Evolutionary conservation across 2,888 invertebrate species (phyloP), one percentile per base, ranked within the genome.

Genomic region (Laspeyria flexula): DNA sequence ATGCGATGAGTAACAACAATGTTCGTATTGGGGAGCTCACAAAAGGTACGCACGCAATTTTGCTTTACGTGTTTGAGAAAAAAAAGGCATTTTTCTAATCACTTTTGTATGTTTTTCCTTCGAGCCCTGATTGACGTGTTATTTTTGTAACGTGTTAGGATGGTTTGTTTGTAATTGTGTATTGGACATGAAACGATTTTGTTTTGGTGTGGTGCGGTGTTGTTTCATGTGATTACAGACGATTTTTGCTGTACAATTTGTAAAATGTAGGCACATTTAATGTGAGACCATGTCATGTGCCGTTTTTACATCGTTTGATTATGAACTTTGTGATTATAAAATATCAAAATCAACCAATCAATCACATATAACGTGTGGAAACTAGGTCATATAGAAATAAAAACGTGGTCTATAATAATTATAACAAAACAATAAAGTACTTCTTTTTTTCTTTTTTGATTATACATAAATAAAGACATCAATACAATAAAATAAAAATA

Each of bases 1-100:
- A 91, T 91, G 90, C 90, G 81, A 91, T 87, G 87, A 85, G 81
- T 77, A 75, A 81, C 77, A 79, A 78, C 73, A 75, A 71, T 77
- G 71, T 74, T 69, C 60, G 64, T 55, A 66, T 74, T 73, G 75
- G 65, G 77, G 72, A 77, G 67, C 55, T 58, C 59, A 72, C 65
- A 70, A 73, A 73, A 72, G 70, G 77, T 74, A 65, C 52, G 59
- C 73, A 73, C 67, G 68, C 71, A 72, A 73, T 71, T 72, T 60
- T 63, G 60, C 71, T 68, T 71, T 67, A 75, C 73, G 73, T 75
- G 75, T 27, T 55, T 37, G 37, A 48, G 38, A 50, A 38, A 50
- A 46, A 57, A 57, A 65, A 40, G 31, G 16, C 47, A 37, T 44
- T 61, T 50, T 50, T 46, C 55, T 66, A 60, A 63, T 68, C 63